These are phyloP conservation scores for Salarias fasciatus DNA, from an alignment of 2,797 vertebrate genomes.

Conservation along the genomic window DNA sequence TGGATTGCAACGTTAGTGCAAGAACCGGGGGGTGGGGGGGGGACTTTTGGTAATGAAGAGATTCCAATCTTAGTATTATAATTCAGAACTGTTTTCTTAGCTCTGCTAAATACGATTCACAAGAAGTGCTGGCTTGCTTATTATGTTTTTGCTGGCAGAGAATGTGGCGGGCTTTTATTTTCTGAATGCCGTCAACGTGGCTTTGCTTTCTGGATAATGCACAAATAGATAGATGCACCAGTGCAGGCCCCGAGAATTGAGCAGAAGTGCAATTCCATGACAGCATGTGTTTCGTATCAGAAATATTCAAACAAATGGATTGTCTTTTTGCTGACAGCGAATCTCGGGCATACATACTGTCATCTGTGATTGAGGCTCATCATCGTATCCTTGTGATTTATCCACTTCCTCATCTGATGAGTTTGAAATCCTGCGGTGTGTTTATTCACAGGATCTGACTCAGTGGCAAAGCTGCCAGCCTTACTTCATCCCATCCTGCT, in stretches of 20 bases:
- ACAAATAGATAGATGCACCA: slow-evolving; percentile 20
- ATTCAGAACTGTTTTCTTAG: slow-evolving; percentile 25
- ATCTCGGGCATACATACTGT: neutral
- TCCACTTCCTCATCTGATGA: slow-evolving; percentile 10
- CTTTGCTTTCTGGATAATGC: slow-evolving; percentile 15
- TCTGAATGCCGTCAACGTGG: slow-evolving; percentile 2
- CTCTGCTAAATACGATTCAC: slow-evolving; percentile 22
- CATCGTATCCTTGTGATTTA: slow-evolving; percentile 1
- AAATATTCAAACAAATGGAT: neutral
- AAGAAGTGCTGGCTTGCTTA: slow-evolving; percentile 28
- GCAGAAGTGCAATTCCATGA: neutral
- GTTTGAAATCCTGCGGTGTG: slow-evolving; percentile 4
- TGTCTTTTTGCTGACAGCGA: neutral
- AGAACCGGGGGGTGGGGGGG: no score
- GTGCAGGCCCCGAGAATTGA: neutral
- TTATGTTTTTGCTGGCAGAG: slow-evolving; percentile 43
- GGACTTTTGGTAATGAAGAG: slow-evolving; percentile 53
- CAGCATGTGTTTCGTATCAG: neutral
- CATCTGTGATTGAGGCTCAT: neutral
- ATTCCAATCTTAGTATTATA: slow-evolving; percentile 43
- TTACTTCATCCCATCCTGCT: slow-evolving; percentile 35
- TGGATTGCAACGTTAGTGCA: slow-evolving; percentile 21
- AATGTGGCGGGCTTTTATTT: slow-evolving; percentile 4
- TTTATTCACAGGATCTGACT: slow-evolving; percentile 18
- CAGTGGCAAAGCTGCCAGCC: slow-evolving; percentile 32